Evolutionary conservation across 2,797 vertebrate species (phyloP), one percentile per base, ranked within the genome.

Genomic region (Molossus molossus): DNA sequence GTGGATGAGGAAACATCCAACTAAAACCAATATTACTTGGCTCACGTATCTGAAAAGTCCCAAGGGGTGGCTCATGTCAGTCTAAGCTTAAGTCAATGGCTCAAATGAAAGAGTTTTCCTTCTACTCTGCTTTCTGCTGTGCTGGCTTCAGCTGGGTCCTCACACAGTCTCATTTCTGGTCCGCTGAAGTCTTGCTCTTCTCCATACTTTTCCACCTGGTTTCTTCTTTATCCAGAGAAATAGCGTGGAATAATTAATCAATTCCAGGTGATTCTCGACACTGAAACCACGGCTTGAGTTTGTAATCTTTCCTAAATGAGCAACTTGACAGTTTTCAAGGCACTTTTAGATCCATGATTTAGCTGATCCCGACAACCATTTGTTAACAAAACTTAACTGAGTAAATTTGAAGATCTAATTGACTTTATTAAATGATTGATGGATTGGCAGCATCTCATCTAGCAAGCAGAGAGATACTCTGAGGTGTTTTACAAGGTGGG

Each of bases 261-360:
- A 57, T 67, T 88, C 67, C 40, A 2, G 65, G 29, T 57, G 85
- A 70, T 80, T 70, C 23, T 65, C 50, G 82, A 69, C 18, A 9
- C 33, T 70, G 21, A 73, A 85, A 21, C 10, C 18, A 64, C 45
- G 20, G 15, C 5, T 64, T 87, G 86, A 84, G 58, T 87, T 73
- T 37, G 29, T 48, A 67, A 13, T 94, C 73, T 72, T 94, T 87
- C 48, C 91, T 20, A 45, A 55, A 58, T 90, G 50, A 87, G 12
- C 86, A 96, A 48, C 45, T 79, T 70, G 9, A 40, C 29, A 57
- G 14, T 76, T 94, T 92, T 83, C 33, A 79, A 84, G 18, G 8
- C 20, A 65, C 14, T 84, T 33, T 79, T 58, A 92, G 48, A 82
- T 23, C 18, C n/a, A 20, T 55, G 67, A 58, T 58, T 90, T 76